Conservation (phyloP, 1,140 invertebrate genomes). For the Maniola jurtina region DNA sequence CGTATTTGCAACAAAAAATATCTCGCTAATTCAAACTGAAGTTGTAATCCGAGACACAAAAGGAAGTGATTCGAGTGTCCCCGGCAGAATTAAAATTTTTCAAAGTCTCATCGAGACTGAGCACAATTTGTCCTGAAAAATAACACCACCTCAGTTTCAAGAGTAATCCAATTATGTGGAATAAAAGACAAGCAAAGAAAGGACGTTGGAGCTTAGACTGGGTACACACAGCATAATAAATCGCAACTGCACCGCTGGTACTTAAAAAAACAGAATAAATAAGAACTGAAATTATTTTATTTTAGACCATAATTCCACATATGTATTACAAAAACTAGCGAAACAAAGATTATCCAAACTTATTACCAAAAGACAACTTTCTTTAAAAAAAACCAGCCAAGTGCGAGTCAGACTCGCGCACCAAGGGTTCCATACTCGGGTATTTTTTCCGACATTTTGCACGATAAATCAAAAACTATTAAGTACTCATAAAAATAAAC, state of each 20-base stretch:
- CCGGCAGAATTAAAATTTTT: constrained; percentile 42
- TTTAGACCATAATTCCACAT: too few relatives aligned
- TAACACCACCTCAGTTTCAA: constrained; percentile 44
- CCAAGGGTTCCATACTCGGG: too few relatives aligned
- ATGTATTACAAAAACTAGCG: too few relatives aligned
- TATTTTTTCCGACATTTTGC: too few relatives aligned
- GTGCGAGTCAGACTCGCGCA: too few relatives aligned
- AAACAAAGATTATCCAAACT: too few relatives aligned
- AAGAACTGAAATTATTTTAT: too few relatives aligned
- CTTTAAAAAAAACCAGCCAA: too few relatives aligned
- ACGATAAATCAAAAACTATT: too few relatives aligned
- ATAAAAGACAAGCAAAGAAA: constrained; percentile 36
- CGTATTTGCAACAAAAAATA: constrained; percentile 22
- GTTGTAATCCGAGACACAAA: constrained; percentile 26
- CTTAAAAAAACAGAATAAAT: background rate
- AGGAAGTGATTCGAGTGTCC: constrained; percentile 32
- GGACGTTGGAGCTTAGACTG: constrained; percentile 2
- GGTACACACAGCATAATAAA: background rate
- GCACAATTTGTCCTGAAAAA: constrained; percentile 42
- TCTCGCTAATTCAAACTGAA: constrained; percentile 31
- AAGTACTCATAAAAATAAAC: too few relatives aligned
- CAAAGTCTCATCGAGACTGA: constrained; percentile 42
- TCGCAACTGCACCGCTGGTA: constrained; percentile 3
- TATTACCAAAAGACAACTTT: too few relatives aligned
- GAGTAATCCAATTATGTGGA: constrained; percentile 48